Evolutionary conservation across 2,797 vertebrate species (phyloP).

Genomic region (Ctenopoma kingsleyae): DNA sequence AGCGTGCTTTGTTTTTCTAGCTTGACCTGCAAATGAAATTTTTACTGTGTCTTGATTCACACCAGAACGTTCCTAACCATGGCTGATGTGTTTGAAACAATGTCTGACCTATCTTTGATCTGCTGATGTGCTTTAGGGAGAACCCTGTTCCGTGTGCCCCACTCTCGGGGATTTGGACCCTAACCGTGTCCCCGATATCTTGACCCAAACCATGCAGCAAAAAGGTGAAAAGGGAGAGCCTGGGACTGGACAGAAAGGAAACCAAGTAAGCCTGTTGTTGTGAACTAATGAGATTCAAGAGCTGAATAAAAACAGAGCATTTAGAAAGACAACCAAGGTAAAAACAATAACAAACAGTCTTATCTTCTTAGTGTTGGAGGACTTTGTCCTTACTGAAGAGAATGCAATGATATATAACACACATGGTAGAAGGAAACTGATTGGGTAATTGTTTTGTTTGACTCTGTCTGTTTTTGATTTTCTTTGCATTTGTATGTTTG

Average conservation of each 20-base stretch:
- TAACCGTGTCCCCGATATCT: constrained; percentile 31
- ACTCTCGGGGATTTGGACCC: constrained; percentile 57
- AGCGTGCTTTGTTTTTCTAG: neutral
- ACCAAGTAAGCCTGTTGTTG: constrained; percentile 79
- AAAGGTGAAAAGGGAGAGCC: constrained; percentile 73
- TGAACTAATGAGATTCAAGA: constrained; percentile 5
- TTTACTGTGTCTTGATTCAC: too few species aligned
- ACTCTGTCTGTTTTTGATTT: constrained; percentile 29
- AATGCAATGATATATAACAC: constrained; percentile 10
- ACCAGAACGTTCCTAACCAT: neutral
- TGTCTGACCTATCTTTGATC: neutral
- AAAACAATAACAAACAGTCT: constrained; percentile 6
- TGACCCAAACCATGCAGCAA: constrained; percentile 37
- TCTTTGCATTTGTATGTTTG: constrained; percentile 34
- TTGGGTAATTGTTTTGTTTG: constrained; percentile 22
- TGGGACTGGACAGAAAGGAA: constrained; percentile 77
- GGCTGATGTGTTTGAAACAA: neutral
- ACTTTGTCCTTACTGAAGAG: constrained; percentile 12
- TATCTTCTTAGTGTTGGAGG: constrained; percentile 24
- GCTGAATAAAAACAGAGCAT: constrained; percentile 2
- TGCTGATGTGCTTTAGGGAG: constrained; percentile 83
- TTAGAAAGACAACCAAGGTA: neutral
- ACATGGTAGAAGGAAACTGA: constrained; percentile 5
- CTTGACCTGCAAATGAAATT: neutral
- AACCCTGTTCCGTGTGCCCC: constrained; percentile 87